These are phyloP conservation scores for Ceratotherium simum DNA, from an alignment of 2,113 vertebrate genomes.

Conservation along the genomic window DNA sequence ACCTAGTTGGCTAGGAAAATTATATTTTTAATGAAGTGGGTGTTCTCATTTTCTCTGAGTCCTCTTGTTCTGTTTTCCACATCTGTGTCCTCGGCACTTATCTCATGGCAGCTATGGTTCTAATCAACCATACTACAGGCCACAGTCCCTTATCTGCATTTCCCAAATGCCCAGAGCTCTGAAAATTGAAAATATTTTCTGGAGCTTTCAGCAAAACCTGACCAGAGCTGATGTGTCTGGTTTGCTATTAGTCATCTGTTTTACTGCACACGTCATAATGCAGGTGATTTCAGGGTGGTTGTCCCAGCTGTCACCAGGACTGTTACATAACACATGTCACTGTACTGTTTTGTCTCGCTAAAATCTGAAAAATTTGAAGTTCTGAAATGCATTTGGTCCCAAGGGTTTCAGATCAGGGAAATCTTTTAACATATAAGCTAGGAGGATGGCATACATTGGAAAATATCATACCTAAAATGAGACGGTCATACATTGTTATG, in stretches of 20 bases:
- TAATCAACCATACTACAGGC: background rate
- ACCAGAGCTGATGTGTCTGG: background rate
- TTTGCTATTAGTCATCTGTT: background rate
- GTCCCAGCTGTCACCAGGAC: background rate
- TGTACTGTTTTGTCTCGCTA: background rate
- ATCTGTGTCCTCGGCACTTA: background rate
- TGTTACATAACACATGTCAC: background rate
- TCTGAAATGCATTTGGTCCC: background rate
- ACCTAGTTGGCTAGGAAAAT: background rate
- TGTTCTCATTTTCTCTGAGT: background rate
- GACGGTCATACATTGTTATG: background rate
- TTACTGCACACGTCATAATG: background rate
- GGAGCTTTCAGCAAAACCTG: background rate
- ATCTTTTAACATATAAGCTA: background rate
- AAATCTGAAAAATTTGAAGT: slow-evolving; percentile 15
- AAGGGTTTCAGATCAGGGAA: background rate
- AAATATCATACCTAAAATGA: background rate
- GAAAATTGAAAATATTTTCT: background rate
- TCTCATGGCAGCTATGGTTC: background rate
- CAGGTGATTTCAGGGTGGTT: background rate
- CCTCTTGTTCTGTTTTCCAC: background rate
- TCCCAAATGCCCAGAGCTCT: background rate
- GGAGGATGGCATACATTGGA: background rate
- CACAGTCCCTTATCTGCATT: background rate
- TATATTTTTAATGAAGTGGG: background rate